Evolutionary conservation across 1,140 invertebrate species (phyloP).

Genomic region (Carcinoscorpius rotundicauda): DNA sequence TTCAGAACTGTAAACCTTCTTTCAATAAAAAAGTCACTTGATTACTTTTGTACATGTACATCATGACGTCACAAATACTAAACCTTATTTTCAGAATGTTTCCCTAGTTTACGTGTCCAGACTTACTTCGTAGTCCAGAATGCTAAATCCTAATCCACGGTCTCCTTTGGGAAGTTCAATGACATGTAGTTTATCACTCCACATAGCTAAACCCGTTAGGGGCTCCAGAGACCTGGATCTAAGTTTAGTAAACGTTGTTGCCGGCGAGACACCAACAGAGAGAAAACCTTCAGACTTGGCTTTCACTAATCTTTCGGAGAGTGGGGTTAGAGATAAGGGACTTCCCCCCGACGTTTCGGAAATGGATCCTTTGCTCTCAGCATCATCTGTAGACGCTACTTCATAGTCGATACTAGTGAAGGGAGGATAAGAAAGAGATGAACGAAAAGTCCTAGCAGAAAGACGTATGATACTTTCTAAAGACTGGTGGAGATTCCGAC

Average conservation of each 20-base stretch:
- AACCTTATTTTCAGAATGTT: too few species aligned
- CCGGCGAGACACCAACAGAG: constrained; percentile 33
- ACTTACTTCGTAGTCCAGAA: constrained; percentile 88
- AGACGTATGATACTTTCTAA: neutral
- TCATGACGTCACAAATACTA: too few species aligned
- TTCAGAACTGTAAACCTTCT: too few species aligned
- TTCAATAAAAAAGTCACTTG: too few species aligned
- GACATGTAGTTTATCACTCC: constrained; percentile 91
- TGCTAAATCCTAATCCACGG: constrained; percentile 93
- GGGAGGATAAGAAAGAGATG: too few species aligned
- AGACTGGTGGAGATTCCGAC: constrained; percentile 39
- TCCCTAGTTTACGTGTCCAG: too few species aligned
- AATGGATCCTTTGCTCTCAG: neutral
- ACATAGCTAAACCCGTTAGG: constrained; percentile 95
- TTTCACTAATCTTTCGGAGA: constrained; percentile 82
- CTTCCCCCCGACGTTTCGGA: constrained; percentile 45
- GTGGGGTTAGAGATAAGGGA: constrained; percentile 61
- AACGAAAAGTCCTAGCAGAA: too few species aligned
- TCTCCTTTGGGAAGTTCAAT: constrained; percentile 94
- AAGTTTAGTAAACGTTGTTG: constrained; percentile 58
- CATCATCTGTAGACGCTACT: too few species aligned
- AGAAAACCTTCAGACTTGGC: constrained; percentile 91
- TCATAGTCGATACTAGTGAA: too few species aligned
- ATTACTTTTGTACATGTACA: too few species aligned
- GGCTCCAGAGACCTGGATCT: constrained; percentile 90